These are phyloP conservation scores for Chaetodon trifascialis DNA, from an alignment of 2,113 vertebrate species.

Conservation along the genomic window DNA sequence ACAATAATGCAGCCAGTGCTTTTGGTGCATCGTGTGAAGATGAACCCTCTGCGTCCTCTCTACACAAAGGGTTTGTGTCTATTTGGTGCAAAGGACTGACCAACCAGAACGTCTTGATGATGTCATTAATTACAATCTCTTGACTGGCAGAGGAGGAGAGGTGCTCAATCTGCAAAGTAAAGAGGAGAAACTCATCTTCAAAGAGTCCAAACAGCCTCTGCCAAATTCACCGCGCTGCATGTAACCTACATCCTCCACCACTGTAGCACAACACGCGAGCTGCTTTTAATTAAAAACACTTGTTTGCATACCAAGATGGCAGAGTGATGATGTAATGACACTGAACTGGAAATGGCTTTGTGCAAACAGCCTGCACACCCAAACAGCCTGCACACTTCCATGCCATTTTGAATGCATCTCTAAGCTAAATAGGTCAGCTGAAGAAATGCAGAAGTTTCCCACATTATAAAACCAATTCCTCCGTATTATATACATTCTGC, in stretches of 20 bases:
- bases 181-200: background rate
- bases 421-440: no score
- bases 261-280: conserved; percentile 11
- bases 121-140: conserved; percentile 12
- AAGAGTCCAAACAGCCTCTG: background rate
- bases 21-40: conserved; percentile 1
- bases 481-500: no score
- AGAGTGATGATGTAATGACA: conserved; percentile 77
- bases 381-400: conserved; percentile 30
- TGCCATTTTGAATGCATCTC: background rate
- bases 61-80: background rate
- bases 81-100: background rate
- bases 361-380: conserved; percentile 32
- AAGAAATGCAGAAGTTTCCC: background rate
- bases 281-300: conserved; percentile 67
- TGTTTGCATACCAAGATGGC: conserved; percentile 76
- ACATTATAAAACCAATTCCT: background rate
- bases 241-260: conserved; percentile 10
- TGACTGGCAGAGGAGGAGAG: conserved; percentile 1
- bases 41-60: background rate
- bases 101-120: background rate
- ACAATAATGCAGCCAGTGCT: background rate
- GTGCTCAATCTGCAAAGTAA: background rate
- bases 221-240: background rate
- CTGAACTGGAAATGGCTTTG: conserved; percentile 54